phyloP scores from a whole-genome alignment of 2,888 invertebrate genomes.

The Drosophila neoperkinsi region DNA sequence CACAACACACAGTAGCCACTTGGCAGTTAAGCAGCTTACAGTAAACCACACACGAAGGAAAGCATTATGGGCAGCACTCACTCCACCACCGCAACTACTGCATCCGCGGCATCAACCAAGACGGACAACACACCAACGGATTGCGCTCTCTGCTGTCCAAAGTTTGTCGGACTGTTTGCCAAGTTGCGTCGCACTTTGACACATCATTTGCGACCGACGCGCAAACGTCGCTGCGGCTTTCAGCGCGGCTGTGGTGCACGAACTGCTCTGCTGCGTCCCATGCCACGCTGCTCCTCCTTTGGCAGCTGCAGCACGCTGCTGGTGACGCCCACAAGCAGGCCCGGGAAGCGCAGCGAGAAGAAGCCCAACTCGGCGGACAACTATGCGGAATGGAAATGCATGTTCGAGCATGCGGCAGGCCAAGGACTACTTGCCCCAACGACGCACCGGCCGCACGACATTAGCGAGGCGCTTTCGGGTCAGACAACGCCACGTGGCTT shows the following conservation, averaged over 20 bases:
- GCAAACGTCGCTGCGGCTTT: constrained; percentile 23
- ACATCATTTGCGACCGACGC: constrained; percentile 13
- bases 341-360: constrained; percentile 3
- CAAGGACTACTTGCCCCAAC: constrained; percentile 8
- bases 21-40: constrained; percentile 25
- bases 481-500: constrained; percentile 77
- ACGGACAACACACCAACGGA: constrained; percentile 3
- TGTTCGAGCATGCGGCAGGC: constrained; percentile 54
- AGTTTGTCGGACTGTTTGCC: constrained; percentile 31
- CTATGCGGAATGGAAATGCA: constrained; percentile 70
- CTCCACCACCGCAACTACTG: constrained; percentile 10
- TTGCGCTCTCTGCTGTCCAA: constrained; percentile 21
- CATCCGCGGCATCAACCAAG: not conserved
- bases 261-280: constrained; percentile 53
- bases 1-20: constrained; percentile 24
- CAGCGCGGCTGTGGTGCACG: constrained; percentile 28
- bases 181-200: constrained; percentile 40
- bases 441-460: constrained; percentile 39
- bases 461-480: constrained; percentile 70
- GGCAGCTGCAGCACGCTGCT: constrained; percentile 56
- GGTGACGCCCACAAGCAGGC: constrained; percentile 29
- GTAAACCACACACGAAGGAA: not conserved
- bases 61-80: constrained; percentile 48
- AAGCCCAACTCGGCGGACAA: constrained; percentile 24
- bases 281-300: constrained; percentile 73